phyloP scores from a whole-genome alignment of 2,113 vertebrate species.

The Polypterus bichir region DNA sequence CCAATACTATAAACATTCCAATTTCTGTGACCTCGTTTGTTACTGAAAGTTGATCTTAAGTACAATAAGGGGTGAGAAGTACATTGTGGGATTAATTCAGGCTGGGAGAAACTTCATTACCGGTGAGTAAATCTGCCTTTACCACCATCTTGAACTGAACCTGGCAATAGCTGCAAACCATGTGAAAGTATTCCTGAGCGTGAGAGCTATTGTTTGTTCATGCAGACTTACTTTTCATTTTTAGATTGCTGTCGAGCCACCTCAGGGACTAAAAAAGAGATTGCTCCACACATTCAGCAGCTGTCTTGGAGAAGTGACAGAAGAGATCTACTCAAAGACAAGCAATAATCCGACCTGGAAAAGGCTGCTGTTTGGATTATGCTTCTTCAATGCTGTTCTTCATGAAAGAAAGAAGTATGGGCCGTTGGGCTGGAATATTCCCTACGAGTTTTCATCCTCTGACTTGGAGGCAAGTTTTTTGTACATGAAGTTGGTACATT shows the following conservation, averaged over 20 bases:
- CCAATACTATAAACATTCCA: too few relatives aligned
- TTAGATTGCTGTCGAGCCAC: constrained; percentile 36
- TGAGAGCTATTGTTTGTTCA: background rate
- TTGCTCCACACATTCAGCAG: constrained; percentile 36
- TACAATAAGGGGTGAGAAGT: too few relatives aligned
- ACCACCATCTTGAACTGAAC: too few relatives aligned
- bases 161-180: too few relatives aligned
- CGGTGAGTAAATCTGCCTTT: too few relatives aligned
- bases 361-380: constrained; percentile 39
- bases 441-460: constrained; percentile 36
- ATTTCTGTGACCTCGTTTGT: too few relatives aligned
- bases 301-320: constrained; percentile 30
- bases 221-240: background rate
- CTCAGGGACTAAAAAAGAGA: constrained; percentile 36
- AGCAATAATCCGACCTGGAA: constrained; percentile 35
- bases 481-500: background rate
- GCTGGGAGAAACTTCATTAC: too few relatives aligned
- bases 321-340: constrained; percentile 25
- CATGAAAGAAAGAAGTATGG: constrained; percentile 42
- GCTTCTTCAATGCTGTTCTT: constrained; percentile 38
- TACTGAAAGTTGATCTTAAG: too few relatives aligned
- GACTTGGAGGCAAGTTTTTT: constrained; percentile 37
- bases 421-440: constrained; percentile 40
- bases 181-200: too few relatives aligned
- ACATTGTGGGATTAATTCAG: too few relatives aligned